Conservation (phyloP, 1,140 invertebrate species). For the Vanessa atalanta region DNA sequence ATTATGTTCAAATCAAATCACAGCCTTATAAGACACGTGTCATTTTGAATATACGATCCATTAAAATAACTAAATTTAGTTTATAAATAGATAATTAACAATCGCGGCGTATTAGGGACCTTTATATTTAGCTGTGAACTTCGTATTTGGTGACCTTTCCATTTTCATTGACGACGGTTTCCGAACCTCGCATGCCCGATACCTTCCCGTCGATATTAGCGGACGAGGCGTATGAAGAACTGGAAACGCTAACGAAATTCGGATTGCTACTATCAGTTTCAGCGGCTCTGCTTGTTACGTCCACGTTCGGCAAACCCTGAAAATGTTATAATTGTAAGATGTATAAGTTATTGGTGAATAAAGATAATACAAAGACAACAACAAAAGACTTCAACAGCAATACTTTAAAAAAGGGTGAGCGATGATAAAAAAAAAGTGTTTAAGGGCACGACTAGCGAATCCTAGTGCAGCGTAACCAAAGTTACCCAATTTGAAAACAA, state of each 20-base stretch:
- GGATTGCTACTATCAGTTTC: constrained; percentile 52
- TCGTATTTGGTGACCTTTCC: constrained; percentile 85
- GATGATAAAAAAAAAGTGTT: no score
- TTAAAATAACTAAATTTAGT: not conserved
- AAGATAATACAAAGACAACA: no score
- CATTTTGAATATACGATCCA: constrained; percentile 4
- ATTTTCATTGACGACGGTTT: constrained; percentile 87
- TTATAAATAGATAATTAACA: constrained; percentile 4
- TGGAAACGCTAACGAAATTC: constrained; percentile 82
- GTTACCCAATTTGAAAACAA: no score
- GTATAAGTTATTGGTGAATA: no score
- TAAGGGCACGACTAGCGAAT: no score
- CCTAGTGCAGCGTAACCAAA: no score
- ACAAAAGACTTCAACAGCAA: no score
- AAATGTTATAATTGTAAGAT: constrained; percentile 32
- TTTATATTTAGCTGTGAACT: constrained; percentile 69
- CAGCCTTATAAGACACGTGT: constrained; percentile 24
- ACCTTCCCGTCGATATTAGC: constrained; percentile 83
- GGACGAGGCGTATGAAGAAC: constrained; percentile 83
- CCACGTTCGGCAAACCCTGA: constrained; percentile 82
- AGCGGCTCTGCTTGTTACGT: constrained; percentile 77
- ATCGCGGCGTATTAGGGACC: not conserved
- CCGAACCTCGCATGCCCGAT: constrained; percentile 80
- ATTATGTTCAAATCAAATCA: constrained; percentile 24
- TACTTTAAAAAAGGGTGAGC: no score